Conservation (phyloP, 2,888 invertebrate species). For the Apodemia mormo region DNA sequence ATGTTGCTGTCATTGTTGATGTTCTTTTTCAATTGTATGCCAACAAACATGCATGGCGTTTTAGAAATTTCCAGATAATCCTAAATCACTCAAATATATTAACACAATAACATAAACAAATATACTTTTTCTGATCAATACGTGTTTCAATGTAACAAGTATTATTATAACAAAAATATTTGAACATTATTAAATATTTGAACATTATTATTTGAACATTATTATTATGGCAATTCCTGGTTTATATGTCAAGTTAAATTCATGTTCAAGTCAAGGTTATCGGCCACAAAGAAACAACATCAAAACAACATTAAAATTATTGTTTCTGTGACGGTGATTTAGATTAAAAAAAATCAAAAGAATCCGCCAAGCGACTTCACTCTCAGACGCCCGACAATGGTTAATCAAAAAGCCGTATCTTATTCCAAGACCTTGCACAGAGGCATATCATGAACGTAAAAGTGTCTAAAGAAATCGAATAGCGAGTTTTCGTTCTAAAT, state of each 20-base stretch:
- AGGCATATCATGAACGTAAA: slow-evolving; percentile 14
- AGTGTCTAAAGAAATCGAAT: neutral
- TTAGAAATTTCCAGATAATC: no score
- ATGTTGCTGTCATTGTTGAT: no score
- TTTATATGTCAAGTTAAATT: slow-evolving; percentile 20
- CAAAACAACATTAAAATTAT: slow-evolving; percentile 36
- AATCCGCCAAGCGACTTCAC: slow-evolving; percentile 52
- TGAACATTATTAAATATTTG: neutral
- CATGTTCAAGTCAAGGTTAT: slow-evolving; percentile 27
- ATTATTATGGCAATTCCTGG: slow-evolving; percentile 12
- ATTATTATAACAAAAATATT: neutral
- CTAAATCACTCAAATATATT: no score
- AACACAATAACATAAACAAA: no score
- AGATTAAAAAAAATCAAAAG: slow-evolving; percentile 44
- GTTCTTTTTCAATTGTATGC: no score
- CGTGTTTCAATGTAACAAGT: neutral
- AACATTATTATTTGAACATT: neutral
- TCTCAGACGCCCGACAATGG: slow-evolving; percentile 65
- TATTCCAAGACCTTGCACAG: slow-evolving; percentile 63
- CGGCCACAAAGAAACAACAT: slow-evolving; percentile 36
- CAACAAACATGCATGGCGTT: no score
- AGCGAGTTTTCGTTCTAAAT: neutral
- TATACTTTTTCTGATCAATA: no score
- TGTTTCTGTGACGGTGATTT: slow-evolving; percentile 39
- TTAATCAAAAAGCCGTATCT: slow-evolving; percentile 79